Evolutionary conservation across 2,888 invertebrate species (phyloP), one percentile per base, ranked within the genome.

Genomic region (Octonoba sinensis): DNA sequence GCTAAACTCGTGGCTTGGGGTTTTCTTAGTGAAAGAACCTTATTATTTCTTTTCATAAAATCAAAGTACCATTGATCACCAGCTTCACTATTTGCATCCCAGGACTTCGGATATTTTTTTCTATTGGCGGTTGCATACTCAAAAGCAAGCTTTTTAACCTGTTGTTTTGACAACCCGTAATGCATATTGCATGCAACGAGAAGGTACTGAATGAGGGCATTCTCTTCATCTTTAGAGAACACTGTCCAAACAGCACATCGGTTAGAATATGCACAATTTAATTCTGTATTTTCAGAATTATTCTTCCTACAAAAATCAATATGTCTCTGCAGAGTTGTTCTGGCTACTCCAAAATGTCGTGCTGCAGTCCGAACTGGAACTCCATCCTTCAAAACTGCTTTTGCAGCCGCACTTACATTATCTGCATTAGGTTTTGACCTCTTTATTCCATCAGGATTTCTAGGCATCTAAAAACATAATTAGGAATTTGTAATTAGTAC

Each of bases 1-100:
- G 72, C 49, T 64, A 64, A 62, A 62, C 62, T 62, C n/a, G 49
- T 72, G 15, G 27, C 24, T 51, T 72, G 62, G 18, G 72, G 51
- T 47, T 62, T 72, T 54, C 62, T 51, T 49, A 72, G 54, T 64
- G 62, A 72, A n/a, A 72, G 24, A 71, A 60, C 20, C 18, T 72
- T 51, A 36, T 27, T 49, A 64, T 72, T 72, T 72, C 54, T 49
- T 62, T 62, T 72, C 27, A 72, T 62, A 51, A 72, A 72, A 27
- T 62, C 72, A n/a, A 13, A 72, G 24, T 62, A 72, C 62, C 72
- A 62, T 36, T 62, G 49, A 36, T 72, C 51, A 62, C 51, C 72
- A 72, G 72, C 72, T 72, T 72, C 36, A 49, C 27, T 20, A 64
- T 64, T 64, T 72, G 27, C 22, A 72, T 72, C 64, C 62, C 62